Percentiles rank a stretch among this genome's conserved stretches.
These are phyloP conservation scores for Netelia fuscicornis DNA, from an alignment of 2,888 invertebrate genomes.

Conservation along the genomic window DNA sequence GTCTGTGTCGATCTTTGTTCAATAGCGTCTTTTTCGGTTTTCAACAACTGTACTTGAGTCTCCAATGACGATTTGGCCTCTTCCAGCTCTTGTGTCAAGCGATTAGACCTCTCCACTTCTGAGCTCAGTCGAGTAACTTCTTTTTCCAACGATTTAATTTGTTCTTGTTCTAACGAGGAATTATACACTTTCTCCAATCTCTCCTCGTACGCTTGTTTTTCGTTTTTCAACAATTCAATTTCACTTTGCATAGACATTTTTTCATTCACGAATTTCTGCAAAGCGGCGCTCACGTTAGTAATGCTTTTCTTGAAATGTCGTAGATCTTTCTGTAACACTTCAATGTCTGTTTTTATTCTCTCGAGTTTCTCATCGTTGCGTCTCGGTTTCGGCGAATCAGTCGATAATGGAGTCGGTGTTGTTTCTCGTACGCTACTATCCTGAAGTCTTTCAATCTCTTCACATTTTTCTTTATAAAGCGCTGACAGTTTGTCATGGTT, in stretches of 20 bases:
- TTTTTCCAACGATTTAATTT: slow-evolving; percentile 37
- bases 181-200: slow-evolving; percentile 63
- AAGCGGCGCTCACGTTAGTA: slow-evolving; percentile 43
- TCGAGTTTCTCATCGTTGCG: slow-evolving; percentile 70
- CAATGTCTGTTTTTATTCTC: slow-evolving; percentile 73
- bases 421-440: slow-evolving; percentile 56
- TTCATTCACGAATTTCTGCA: slow-evolving; percentile 71
- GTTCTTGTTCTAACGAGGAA: slow-evolving; percentile 12
- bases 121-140: slow-evolving; percentile 12
- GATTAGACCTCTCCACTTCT: slow-evolving; percentile 32
- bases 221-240: slow-evolving; percentile 72
- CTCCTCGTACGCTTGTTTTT: slow-evolving; percentile 69
- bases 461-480: slow-evolving; percentile 76
- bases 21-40: slow-evolving; percentile 25
- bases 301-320: slow-evolving; percentile 69
- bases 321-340: slow-evolving; percentile 72
- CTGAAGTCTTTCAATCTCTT: slow-evolving; percentile 76
- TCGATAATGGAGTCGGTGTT: slow-evolving; percentile 35
- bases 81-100: slow-evolving; percentile 21
- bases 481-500: slow-evolving; percentile 74
- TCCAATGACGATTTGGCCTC: slow-evolving; percentile 38
- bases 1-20: slow-evolving; percentile 15
- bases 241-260: slow-evolving; percentile 66
- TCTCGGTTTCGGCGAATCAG: slow-evolving; percentile 50
- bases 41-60: slow-evolving; percentile 19